Evolutionary conservation across 2,888 invertebrate genomes (phyloP).

Genomic region (Lasioglossum malachurum): DNA sequence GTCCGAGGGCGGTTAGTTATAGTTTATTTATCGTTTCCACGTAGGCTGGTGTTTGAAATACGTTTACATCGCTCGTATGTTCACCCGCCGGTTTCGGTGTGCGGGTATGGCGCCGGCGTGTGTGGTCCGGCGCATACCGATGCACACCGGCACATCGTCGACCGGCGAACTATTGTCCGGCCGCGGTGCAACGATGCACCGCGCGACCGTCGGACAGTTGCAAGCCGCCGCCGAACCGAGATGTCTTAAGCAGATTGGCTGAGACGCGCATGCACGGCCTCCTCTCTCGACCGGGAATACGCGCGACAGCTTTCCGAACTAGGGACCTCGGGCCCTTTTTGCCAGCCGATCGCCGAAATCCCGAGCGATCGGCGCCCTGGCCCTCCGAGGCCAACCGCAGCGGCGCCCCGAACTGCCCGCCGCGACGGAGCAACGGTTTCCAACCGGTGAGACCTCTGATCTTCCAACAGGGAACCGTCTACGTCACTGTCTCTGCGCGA

Average conservation of each 20-base stretch:
- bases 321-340: neutral
- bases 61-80: conserved; percentile 80
- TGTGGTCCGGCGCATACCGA: conserved; percentile 83
- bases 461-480: neutral
- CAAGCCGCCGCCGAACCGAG: conserved; percentile 58
- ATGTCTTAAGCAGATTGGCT: conserved; percentile 82
- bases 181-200: conserved; percentile 27
- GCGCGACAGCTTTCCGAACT: conserved; percentile 32
- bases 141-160: conserved; percentile 57
- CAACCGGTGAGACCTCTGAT: neutral
- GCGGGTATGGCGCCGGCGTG: conserved; percentile 83
- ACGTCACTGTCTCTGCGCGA: neutral
- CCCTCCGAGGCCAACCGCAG: neutral
- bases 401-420: neutral
- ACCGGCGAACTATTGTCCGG: conserved; percentile 71
- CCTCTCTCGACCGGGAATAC: neutral
- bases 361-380: neutral
- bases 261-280: conserved; percentile 73
- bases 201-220: conserved; percentile 43
- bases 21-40: conserved; percentile 84
- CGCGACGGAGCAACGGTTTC: neutral
- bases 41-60: conserved; percentile 80
- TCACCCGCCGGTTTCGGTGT: conserved; percentile 74
- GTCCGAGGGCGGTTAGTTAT: conserved; percentile 83
- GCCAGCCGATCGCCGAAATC: neutral